Evolutionary conservation across 2,113 vertebrate species (phyloP), one percentile per base, ranked within the genome.

Genomic region (Bujurquina vittata): DNA sequence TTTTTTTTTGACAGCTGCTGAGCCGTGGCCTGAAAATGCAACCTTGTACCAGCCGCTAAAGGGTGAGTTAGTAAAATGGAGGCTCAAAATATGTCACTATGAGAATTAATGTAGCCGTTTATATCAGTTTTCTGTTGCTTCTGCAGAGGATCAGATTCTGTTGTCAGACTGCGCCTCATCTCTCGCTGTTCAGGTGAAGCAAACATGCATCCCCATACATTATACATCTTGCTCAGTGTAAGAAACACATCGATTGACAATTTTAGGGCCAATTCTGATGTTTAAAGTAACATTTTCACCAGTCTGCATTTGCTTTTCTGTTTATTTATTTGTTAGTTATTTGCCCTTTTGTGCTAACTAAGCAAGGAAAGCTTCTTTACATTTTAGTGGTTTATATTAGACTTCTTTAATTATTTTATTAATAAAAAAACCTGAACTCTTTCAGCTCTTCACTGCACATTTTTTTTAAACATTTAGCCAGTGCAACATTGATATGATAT

Each of bases 111-210:
- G 9, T 75, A 0, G 0, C 15, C 5, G 3, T 56, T 75, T 31
- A 23, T 5, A 2, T 74, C 9, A 11, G 18, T 75, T 26, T 65
- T 20, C 31, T 23, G 1, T 8, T 75, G 1, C 29, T 65, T 60
- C 81, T 7, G 46, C 95, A 99, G 98, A 97, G 49, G 97, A 98
- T 87, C 98, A 99, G 90, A 98, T 99, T 93, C 95, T 99, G 84
- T 97, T 99, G 91, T 99, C 98, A 90, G 98, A 99, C 87, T 98
- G 97, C 89, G 98, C 98, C 57, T 97, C 98, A 69, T 99, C 97
- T 78, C 96, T 99, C 76, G 98, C 98, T 91, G 98, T 99, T 83
- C 98, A 99, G 98, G 98, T 99, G 94, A 96, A 26, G 46, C 26
- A 72, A 72, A 54, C 40, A 31, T 20, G 26, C 46, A 46, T 49